Base-by-base conservation (phyloP, 2,888 invertebrate genomes). In the Drosophila multiciliata region DNA sequence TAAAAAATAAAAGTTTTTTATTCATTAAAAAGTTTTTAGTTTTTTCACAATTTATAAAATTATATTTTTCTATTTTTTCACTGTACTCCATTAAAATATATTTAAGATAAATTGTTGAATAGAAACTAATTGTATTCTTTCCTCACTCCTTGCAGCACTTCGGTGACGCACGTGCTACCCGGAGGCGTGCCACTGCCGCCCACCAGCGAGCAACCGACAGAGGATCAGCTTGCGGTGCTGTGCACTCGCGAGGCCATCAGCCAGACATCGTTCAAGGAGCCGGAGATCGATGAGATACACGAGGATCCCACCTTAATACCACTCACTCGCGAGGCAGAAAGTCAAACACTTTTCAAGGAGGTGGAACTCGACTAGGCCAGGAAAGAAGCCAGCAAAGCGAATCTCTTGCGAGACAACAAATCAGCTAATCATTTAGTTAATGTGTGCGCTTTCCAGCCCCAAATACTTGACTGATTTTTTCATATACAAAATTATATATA, bases 331-430 rank as follows among this genome's bases (percentile, higher is more conserved):
- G 74, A 73, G 49, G 67, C 68, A 1, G 74, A 79, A 45, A 69
- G 61, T 49, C 84, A 75, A 65, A 73, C 89, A 15, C 65, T 73
- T 38, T 88, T 78, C 65, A 88, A 73, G 57, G 88, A 84, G 53
- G 66, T 71, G 59, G 89, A 86, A 26, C 69, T 85, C 29, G 83
- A 85, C 55, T 88, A 81, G 23, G 23, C 7, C 15, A 4, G 3
- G 32, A 23, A 23, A 8, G 17, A 11, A 23, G 45, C 38, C 42
- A 35, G 42, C 50, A 35, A 45, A 53, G 26, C 6, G 35, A 61
- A 64, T 67, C 52, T 77, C 45, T 50, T 1, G 23, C 3, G 17
- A 38, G 26, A n/a, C 53, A 36, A 23, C 15, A 38, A 57, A 42
- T 57, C 40, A 55, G 15, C 36, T 29, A 59, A 36, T n/a, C 36